Conservation (phyloP, 2,113 vertebrate species). For the Pelodiscus sinensis region DNA sequence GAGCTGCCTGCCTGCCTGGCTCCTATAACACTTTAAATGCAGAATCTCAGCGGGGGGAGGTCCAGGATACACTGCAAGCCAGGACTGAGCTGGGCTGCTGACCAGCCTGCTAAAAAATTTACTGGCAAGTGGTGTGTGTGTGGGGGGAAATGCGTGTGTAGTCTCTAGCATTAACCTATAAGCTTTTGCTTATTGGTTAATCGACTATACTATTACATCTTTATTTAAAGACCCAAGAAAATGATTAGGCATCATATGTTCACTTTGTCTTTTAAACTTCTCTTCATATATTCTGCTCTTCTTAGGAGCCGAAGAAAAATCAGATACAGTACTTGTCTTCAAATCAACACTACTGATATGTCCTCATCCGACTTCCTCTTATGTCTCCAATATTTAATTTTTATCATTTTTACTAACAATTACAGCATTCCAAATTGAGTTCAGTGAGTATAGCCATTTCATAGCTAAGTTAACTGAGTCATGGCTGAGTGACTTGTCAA, state of each 20-base stretch:
- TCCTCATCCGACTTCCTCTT: not conserved
- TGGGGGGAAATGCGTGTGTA: too few relatives aligned
- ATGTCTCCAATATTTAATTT: not conserved
- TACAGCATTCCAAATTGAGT: not conserved
- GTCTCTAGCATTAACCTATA: too few relatives aligned
- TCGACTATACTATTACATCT: too few relatives aligned
- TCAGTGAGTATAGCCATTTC: not conserved
- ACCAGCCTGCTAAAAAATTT: too few relatives aligned
- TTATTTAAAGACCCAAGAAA: not conserved
- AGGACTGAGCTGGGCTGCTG: too few relatives aligned
- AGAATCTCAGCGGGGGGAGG: too few relatives aligned
- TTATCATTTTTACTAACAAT: not conserved
- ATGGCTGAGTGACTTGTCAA: not conserved
- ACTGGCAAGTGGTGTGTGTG: too few relatives aligned
- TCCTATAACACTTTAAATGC: too few relatives aligned
- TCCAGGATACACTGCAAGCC: too few relatives aligned
- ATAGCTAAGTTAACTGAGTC: not conserved
- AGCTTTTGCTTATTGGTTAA: too few relatives aligned
- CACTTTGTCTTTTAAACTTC: not conserved
- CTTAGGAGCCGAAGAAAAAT: not conserved
- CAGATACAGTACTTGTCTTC: not conserved
- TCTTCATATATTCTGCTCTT: not conserved
- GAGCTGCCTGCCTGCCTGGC: too few relatives aligned
- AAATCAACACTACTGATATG: not conserved
- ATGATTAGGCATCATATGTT: not conserved